Conservation (phyloP, 2,888 invertebrate genomes). For the Hofmannophila pseudospretella region DNA sequence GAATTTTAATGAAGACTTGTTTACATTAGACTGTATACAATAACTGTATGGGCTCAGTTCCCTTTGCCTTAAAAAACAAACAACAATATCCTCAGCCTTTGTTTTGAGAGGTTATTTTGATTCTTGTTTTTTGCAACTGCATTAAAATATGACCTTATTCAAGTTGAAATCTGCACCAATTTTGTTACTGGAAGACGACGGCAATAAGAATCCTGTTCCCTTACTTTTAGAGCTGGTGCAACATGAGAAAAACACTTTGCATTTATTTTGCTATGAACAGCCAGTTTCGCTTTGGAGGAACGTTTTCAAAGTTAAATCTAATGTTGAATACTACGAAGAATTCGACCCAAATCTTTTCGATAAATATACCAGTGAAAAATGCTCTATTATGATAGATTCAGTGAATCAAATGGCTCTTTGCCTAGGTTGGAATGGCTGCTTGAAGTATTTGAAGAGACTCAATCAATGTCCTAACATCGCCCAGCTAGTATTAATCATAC, state of each 20-base stretch:
- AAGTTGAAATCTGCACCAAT: conserved; percentile 52
- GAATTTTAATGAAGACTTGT: too few species aligned
- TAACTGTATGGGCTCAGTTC: too few species aligned
- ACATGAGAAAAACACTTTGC: conserved; percentile 31
- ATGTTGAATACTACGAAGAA: conserved; percentile 37
- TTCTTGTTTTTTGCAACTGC: neutral
- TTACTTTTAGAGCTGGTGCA: conserved; percentile 41
- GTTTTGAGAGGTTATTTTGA: neutral
- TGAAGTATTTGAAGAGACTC: conserved; percentile 38
- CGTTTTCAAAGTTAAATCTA: conserved; percentile 33
- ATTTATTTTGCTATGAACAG: conserved; percentile 57
- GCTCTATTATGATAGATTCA: conserved; percentile 56
- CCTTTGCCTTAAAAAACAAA: too few species aligned
- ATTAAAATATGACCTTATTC: conserved; percentile 55
- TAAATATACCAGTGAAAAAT: conserved; percentile 30
- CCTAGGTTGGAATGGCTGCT: conserved; percentile 53
- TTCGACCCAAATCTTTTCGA: conserved; percentile 26
- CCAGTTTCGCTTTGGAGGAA: conserved; percentile 44
- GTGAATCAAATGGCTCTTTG: conserved; percentile 59
- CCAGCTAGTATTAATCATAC: conserved; percentile 57
- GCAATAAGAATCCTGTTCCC: conserved; percentile 50
- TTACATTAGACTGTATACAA: too few species aligned
- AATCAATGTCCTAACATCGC: conserved; percentile 32
- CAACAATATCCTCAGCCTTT: conserved; percentile 29
- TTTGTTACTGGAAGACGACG: conserved; percentile 57